phyloP scores from a whole-genome alignment of 1,140 invertebrate genomes.

The Luehdorfia chinensis region DNA sequence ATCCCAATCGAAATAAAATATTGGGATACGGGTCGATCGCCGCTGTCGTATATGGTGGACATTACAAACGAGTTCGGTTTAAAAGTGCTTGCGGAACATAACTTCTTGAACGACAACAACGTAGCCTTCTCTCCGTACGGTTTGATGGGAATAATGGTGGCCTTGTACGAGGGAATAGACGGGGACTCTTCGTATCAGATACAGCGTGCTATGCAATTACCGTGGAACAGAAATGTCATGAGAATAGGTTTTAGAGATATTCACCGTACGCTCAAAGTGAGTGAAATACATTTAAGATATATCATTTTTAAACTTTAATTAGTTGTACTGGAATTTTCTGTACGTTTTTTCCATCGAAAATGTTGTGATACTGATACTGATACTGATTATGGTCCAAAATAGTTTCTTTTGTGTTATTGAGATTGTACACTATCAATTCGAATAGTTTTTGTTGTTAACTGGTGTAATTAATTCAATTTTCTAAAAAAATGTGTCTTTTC shows the following conservation, averaged over 20 bases:
- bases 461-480: too few relatives aligned
- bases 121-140: constrained; percentile 91
- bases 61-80: constrained; percentile 86
- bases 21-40: constrained; percentile 68
- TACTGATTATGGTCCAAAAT: too few relatives aligned
- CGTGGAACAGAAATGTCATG: constrained; percentile 82
- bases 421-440: too few relatives aligned
- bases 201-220: constrained; percentile 80
- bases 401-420: too few relatives aligned
- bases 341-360: too few relatives aligned
- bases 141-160: constrained; percentile 85
- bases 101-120: constrained; percentile 84
- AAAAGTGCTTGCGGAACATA: constrained; percentile 82
- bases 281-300: constrained; percentile 38
- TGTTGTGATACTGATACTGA: too few relatives aligned
- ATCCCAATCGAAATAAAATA: constrained; percentile 63
- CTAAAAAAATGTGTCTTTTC: too few relatives aligned
- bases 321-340: too few relatives aligned
- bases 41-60: constrained; percentile 86
- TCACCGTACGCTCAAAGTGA: constrained; percentile 85
- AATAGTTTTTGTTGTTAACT: too few relatives aligned
- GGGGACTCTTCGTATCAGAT: constrained; percentile 84
- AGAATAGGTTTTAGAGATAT: constrained; percentile 88
- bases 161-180: constrained; percentile 85
- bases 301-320: too few relatives aligned